Conservation (phyloP, 2,113 vertebrate species). For the Amphiprion percula region DNA sequence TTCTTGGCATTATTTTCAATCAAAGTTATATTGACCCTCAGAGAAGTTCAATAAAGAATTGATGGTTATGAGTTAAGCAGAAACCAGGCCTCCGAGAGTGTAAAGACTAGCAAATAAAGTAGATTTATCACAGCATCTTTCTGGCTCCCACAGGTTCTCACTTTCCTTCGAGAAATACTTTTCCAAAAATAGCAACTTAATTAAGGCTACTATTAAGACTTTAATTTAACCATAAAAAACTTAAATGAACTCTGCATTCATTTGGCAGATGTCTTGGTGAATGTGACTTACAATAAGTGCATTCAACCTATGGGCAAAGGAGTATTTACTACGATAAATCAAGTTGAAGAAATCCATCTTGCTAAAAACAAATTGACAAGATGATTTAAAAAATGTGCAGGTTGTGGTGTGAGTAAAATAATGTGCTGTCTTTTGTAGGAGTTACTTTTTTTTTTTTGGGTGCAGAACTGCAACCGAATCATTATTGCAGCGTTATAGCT, state of each 20-base stretch:
- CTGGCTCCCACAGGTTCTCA: conserved; percentile 40
- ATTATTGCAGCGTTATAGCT: conserved; percentile 22
- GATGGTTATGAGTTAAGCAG: conserved; percentile 44
- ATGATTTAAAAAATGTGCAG: neutral
- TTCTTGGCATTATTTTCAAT: conserved; percentile 54
- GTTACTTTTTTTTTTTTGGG: neutral
- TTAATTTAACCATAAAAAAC: conserved; percentile 37
- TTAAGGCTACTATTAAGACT: conserved; percentile 46
- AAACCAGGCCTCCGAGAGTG: conserved; percentile 40
- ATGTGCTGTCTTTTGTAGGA: conserved; percentile 14
- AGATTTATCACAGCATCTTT: conserved; percentile 48
- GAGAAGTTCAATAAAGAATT: conserved; percentile 58
- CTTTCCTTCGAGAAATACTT: conserved; percentile 36
- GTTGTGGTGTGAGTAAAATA: conserved; percentile 4
- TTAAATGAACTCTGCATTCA: conserved; percentile 40
- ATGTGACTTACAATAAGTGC: neutral
- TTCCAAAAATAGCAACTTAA: conserved; percentile 63
- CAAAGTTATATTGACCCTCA: conserved; percentile 57
- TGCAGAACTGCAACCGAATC: conserved; percentile 20
- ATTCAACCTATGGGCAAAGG: conserved; percentile 15
- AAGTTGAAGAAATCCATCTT: conserved; percentile 23
- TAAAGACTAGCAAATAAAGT: conserved; percentile 37
- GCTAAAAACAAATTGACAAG: conserved; percentile 6
- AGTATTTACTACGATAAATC: conserved; percentile 18
- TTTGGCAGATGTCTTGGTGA: conserved; percentile 35